Evolutionary conservation across 2,888 invertebrate genomes (phyloP).

Genomic region (Chrysomela aeneicollis): DNA sequence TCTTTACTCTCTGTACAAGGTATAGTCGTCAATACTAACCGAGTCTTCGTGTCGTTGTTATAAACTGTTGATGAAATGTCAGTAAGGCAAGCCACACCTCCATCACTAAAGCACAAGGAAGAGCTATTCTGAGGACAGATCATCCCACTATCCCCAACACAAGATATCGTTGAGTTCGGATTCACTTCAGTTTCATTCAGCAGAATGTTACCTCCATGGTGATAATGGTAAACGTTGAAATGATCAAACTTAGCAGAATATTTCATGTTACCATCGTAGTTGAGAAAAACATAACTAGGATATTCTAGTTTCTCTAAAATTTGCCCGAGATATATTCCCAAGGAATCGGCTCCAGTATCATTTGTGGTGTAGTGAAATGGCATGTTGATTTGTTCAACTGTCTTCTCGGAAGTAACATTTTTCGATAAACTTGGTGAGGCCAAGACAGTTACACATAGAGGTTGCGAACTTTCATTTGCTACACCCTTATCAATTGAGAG

Average conservation of each 20-base stretch:
- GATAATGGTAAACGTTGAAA: conserved; percentile 27
- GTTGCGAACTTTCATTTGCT: not conserved
- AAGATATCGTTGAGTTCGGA: conserved; percentile 19
- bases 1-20: conserved; percentile 15
- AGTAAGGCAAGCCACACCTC: conserved; percentile 24
- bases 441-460: conserved; percentile 23
- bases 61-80: conserved; percentile 11
- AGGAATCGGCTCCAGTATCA: conserved; percentile 21
- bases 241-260: conserved; percentile 25
- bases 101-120: conserved; percentile 26
- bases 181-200: conserved; percentile 21
- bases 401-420: conserved; percentile 19
- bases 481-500: conserved; percentile 35
- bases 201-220: conserved; percentile 21
- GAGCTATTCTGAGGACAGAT: conserved; percentile 25
- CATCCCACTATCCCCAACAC: conserved; percentile 29
- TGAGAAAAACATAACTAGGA: conserved; percentile 25
- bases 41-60: conserved; percentile 6
- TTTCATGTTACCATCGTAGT: conserved; percentile 24
- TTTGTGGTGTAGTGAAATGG: conserved; percentile 30
- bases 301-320: conserved; percentile 18
- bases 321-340: conserved; percentile 26
- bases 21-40: conserved; percentile 15
- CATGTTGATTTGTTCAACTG: conserved; percentile 8
- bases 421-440: conserved; percentile 25